Evolutionary conservation across 1,140 invertebrate species (phyloP), one percentile per base, ranked within the genome.

Genomic region (Drosophila ambigua): DNA sequence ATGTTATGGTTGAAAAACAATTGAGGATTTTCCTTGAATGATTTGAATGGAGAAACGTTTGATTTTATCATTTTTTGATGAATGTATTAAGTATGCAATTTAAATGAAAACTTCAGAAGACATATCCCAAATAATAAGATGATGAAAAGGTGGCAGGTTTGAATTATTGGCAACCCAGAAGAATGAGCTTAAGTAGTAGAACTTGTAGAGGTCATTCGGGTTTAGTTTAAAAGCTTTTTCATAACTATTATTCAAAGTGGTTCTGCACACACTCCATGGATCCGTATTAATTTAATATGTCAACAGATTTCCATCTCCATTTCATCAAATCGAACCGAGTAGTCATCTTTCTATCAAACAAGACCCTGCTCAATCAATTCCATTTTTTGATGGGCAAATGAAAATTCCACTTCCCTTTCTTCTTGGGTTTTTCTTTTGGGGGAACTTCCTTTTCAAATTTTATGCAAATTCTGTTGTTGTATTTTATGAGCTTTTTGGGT

Each of bases 381-480:
- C 44, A 61, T 39, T 41, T 61, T 50, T 53, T 35, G 43, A 52
- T 65, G 63, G 31, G 31, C 63, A 65, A 26, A 24, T 28, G 20
- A 20, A 48, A 72, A 41, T 48, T 59, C 31, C 31, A 24, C 16
- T 52, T 60, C 28, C 35, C 60, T 72, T 72, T 52, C 28, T 72
- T 24, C 31, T 52, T 39, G 23, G 23, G 23, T 24, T 43, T 61
- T 61, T 48, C 11, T 48, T 9, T 20, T 49, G 20, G 46, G 53
- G 49, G 16, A 16, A 68, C 67, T 72, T 72, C 49, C 67, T 61
- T 72, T 72, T 60, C 55, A 55, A 72, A 52, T 72, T 61, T 72
- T 66, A 75, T 75, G 72, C 54, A 75, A 75, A 75, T 75, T 65
- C 49, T 69, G 64, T 58, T 68, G 65, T 65, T 48, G 66, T 53